Evolutionary conservation across 2,113 vertebrate species (phyloP).

Genomic region (Himantopus leucocephalus): DNA sequence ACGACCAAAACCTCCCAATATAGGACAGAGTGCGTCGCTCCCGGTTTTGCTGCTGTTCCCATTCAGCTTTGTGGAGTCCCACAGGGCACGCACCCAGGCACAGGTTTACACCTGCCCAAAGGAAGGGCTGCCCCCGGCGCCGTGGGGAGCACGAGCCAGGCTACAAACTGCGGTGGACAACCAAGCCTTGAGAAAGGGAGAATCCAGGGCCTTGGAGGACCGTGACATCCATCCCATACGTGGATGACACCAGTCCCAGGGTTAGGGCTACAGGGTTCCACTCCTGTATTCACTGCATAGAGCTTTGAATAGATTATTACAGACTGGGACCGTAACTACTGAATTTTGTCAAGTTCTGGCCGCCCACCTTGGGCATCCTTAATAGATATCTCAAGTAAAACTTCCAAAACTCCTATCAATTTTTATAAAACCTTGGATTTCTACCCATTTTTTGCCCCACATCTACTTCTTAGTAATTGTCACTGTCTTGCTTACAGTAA

Average conservation of each 20-base stretch:
- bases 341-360: not conserved
- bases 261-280: not conserved
- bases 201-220: not conserved
- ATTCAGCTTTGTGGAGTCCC: not conserved
- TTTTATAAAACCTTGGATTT: not conserved
- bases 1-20: rapidly evolving
- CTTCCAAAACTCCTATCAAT: not conserved
- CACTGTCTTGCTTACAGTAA: no score
- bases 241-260: not conserved
- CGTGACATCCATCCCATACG: rapidly evolving
- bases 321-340: not conserved
- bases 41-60: not conserved
- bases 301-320: no score
- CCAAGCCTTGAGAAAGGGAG: not conserved
- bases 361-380: not conserved
- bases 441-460: rapidly evolving
- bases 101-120: not conserved
- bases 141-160: not conserved
- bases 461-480: not conserved
- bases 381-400: not conserved
- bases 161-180: not conserved
- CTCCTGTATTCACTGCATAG: not conserved
- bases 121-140: not conserved
- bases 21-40: not conserved
- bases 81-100: not conserved